These are phyloP conservation scores for Corydoras maculifer DNA, from an alignment of 2,113 vertebrate species.

Conservation along the genomic window DNA sequence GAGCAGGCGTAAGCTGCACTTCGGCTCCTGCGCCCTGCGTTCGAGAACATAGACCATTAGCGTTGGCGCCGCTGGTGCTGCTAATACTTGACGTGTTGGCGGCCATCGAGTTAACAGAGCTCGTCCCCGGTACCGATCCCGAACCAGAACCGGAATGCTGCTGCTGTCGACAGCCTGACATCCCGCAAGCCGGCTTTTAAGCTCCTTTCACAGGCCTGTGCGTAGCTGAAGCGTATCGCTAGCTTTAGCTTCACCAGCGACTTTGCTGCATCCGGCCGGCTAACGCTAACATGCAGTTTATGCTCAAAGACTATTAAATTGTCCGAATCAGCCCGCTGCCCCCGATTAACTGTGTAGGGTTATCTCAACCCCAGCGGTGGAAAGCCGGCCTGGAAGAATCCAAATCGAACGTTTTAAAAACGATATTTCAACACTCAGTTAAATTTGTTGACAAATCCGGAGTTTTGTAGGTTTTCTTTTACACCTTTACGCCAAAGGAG, in stretches of 20 bases:
- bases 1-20: constrained; percentile 45
- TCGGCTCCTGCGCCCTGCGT: constrained; percentile 51
- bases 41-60: constrained; percentile 59
- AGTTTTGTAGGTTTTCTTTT: not conserved
- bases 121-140: constrained; percentile 66
- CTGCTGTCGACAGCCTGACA: constrained; percentile 63
- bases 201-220: constrained; percentile 44
- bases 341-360: not conserved
- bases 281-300: constrained; percentile 33
- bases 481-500: constrained; percentile 29
- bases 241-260: constrained; percentile 29
- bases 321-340: not conserved
- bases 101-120: constrained; percentile 54
- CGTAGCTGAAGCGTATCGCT: constrained; percentile 30
- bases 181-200: constrained; percentile 54
- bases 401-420: not conserved
- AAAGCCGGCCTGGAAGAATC: not conserved
- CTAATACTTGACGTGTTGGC: constrained; percentile 51
- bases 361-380: not conserved
- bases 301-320: constrained; percentile 1
- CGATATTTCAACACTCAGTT: not conserved
- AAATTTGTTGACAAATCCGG: constrained; percentile 35
- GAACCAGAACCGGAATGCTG: constrained; percentile 56
- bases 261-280: constrained; percentile 59
- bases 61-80: constrained; percentile 38